Percentiles rank a stretch among this genome's conserved stretches.
Evolutionary conservation across 2,888 invertebrate species (phyloP).

Genomic region (Nemurella pictetii): DNA sequence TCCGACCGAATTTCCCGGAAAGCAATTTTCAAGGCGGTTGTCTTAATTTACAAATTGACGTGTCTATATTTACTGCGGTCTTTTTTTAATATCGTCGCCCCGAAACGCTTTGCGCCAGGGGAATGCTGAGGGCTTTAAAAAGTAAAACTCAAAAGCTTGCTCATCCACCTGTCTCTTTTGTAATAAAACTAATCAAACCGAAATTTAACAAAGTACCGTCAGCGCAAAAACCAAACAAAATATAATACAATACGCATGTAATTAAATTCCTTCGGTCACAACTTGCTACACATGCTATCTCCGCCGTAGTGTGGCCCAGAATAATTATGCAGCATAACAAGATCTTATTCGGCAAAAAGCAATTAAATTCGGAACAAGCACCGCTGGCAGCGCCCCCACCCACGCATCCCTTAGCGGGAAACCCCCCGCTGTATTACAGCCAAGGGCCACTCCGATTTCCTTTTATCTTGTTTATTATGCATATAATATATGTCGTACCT

Average conservation of each 20-base stretch:
- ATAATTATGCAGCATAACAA: neutral
- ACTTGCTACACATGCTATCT: neutral
- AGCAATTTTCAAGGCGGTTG: neutral
- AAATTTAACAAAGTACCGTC: neutral
- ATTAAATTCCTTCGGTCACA: neutral
- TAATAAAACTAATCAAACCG: neutral
- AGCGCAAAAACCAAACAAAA: neutral
- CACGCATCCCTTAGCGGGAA: neutral
- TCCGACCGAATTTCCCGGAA: neutral
- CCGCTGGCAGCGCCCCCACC: neutral
- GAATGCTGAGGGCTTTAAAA: neutral
- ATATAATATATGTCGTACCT: no score
- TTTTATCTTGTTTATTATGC: no score
- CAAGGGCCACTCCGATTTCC: no score
- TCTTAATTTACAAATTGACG: neutral
- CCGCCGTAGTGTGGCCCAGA: neutral
- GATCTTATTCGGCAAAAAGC: neutral
- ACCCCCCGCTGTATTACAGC: no score
- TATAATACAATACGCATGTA: neutral
- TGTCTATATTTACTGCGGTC: neutral
- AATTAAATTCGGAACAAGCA: neutral
- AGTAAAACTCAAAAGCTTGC: neutral
- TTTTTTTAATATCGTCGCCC: neutral
- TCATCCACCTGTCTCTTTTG: neutral
- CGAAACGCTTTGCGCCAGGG: neutral